A percentile compares a stretch with the other conserved stretches of the same genome.
These are phyloP conservation scores for Arion vulgaris DNA, from an alignment of 1,140 invertebrate species.

Conservation along the genomic window DNA sequence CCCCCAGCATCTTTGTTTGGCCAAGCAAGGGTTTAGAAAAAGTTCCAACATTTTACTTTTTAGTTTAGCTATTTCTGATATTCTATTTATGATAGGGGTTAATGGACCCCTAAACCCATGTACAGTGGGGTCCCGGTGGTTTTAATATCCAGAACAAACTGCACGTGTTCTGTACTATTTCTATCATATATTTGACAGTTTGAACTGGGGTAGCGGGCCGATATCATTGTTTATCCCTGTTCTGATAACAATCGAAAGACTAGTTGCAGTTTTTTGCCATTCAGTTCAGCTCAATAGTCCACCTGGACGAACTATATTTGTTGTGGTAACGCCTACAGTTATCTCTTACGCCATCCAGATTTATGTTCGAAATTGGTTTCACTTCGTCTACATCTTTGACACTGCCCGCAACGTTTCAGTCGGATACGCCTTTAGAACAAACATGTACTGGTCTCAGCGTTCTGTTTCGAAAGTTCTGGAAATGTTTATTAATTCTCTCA, in stretches of 20 bases:
- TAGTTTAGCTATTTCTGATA: not conserved
- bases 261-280: not conserved
- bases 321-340: not conserved
- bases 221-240: not conserved
- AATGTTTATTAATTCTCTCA: not conserved
- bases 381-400: not conserved
- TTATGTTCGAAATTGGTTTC: not conserved
- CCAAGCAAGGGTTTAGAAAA: not conserved
- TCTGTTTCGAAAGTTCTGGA: not conserved
- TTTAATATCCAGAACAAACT: not conserved
- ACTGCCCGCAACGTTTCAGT: not conserved
- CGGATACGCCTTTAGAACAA: not conserved
- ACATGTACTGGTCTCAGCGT: not conserved
- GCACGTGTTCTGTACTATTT: not conserved
- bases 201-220: not conserved
- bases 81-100: not conserved
- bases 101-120: constrained; percentile 1
- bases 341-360: not conserved
- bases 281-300: not conserved
- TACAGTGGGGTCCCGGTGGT: not conserved
- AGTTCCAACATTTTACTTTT: not conserved
- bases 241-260: not conserved
- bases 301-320: not conserved
- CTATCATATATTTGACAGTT: not conserved
- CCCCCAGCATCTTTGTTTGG: not conserved